Base-by-base conservation (phyloP, 2,797 vertebrate genomes). In the Macrochelys suwanniensis region DNA sequence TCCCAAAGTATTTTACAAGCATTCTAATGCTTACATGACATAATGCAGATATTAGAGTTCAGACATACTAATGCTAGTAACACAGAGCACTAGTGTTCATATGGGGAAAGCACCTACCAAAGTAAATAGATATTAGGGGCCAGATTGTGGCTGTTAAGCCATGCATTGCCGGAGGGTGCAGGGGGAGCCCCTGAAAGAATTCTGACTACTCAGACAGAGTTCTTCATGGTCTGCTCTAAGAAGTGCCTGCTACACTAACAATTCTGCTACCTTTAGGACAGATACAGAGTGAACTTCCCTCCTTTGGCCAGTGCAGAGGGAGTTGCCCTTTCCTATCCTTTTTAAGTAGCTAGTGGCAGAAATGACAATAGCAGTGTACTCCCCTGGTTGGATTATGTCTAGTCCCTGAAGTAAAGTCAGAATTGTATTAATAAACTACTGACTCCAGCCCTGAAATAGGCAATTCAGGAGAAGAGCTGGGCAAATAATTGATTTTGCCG, bases 1-100 rank as follows among this genome's bases (percentile, higher is more conserved):
- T 89, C 53, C 76, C 68, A 88, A 96, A 93, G 96, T 96, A 95
- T 97, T 97, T 96, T 96, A 95, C 96, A 97, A 71, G 68, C 68
- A 91, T 92, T 96, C 85, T 97, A 97, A 97, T 95, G 96, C 90
- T 92, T 92, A 78, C 28, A 77, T 93, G 96, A 95, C 89, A 95
- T 95, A 97, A 95, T 89, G 92, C 91, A 96, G 91, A 88, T 89
- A 68, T 68, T 37, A 95, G 96, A 82, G 68, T 95, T 93, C 80
- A 90, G 68, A n/a, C 93, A 88, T 92, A 42, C 11, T 71, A 71
- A 71, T 42, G 68, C 19, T 71, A 42, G 68, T 42, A 71, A 42
- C 45, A 77, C 42, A 77, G 45, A 49, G 42, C 45, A 77, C 42
- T 49, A 49, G 25, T 77, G 26, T 77, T 49, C 25, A 49, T 49